phyloP scores from a whole-genome alignment of 2,888 invertebrate genomes.

The Melieria picta region DNA sequence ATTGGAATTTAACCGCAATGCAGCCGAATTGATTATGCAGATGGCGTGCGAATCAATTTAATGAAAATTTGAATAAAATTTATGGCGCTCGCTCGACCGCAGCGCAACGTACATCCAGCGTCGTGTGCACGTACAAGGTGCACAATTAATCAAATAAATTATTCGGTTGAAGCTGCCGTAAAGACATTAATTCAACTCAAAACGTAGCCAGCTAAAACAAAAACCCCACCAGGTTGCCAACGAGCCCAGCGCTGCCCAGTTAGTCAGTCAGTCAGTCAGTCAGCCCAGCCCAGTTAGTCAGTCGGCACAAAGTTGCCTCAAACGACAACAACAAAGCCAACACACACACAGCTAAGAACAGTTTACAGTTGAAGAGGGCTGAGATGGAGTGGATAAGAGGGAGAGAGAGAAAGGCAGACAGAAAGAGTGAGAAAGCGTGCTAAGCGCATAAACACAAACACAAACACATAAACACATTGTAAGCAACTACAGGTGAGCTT shows the following conservation, averaged over 20 bases:
- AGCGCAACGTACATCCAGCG: not conserved
- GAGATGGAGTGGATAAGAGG: no score
- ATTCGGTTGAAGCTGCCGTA: constrained; percentile 16
- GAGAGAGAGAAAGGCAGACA: no score
- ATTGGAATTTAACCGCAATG: no score
- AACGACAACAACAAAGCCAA: not conserved
- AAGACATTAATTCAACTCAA: constrained; percentile 25
- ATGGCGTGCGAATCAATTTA: constrained; percentile 26
- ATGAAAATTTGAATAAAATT: constrained; percentile 31
- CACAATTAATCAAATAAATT: constrained; percentile 36
- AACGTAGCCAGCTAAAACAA: not conserved
- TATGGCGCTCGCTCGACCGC: not conserved
- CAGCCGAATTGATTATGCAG: constrained; percentile 23
- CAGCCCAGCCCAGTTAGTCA: no score
- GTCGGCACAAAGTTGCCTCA: no score
- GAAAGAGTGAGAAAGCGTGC: no score
- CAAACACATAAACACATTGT: constrained; percentile 11
- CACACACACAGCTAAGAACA: no score
- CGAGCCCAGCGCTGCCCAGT: no score
- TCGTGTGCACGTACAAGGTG: not conserved
- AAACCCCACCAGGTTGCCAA: no score
- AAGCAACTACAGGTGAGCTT: constrained; percentile 30
- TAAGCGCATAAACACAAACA: constrained; percentile 18
- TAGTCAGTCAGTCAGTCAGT: no score
- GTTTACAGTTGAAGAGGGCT: no score